These are phyloP conservation scores for Dione vanillae DNA, from an alignment of 2,888 invertebrate genomes.

Conservation along the genomic window DNA sequence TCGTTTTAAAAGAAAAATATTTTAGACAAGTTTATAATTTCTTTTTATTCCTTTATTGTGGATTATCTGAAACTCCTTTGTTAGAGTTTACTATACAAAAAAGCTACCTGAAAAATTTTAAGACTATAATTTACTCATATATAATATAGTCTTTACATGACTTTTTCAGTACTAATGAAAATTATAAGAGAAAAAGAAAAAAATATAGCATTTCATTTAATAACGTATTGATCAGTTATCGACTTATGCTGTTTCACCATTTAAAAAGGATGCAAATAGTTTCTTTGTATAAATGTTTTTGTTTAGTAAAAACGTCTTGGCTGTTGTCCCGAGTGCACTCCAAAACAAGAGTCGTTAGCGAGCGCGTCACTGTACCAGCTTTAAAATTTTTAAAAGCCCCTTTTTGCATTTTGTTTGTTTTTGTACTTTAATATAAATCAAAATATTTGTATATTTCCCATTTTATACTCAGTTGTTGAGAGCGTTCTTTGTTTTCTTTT, in stretches of 20 bases:
- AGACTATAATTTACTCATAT: no score
- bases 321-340: slow-evolving; percentile 60
- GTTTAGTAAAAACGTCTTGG: slow-evolving; percentile 48
- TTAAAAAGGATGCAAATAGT: slow-evolving; percentile 35
- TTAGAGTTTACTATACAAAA: no score
- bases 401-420: slow-evolving; percentile 17
- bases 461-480: neutral
- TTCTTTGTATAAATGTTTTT: slow-evolving; percentile 39
- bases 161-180: neutral
- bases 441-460: slow-evolving; percentile 2
- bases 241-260: neutral
- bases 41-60: no score
- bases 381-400: slow-evolving; percentile 41
- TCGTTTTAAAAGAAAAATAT: no score
- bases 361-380: slow-evolving; percentile 39
- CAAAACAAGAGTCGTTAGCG: slow-evolving; percentile 58
- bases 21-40: no score
- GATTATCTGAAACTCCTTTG: no score
- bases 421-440: slow-evolving; percentile 16
- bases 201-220: neutral
- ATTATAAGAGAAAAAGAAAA: neutral
- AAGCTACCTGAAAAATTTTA: no score
- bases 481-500: slow-evolving; percentile 11
- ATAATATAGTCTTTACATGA: neutral
- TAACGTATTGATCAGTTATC: neutral